phyloP scores from a whole-genome alignment of 2,888 invertebrate species.

The Marasmarcha lunaedactyla region DNA sequence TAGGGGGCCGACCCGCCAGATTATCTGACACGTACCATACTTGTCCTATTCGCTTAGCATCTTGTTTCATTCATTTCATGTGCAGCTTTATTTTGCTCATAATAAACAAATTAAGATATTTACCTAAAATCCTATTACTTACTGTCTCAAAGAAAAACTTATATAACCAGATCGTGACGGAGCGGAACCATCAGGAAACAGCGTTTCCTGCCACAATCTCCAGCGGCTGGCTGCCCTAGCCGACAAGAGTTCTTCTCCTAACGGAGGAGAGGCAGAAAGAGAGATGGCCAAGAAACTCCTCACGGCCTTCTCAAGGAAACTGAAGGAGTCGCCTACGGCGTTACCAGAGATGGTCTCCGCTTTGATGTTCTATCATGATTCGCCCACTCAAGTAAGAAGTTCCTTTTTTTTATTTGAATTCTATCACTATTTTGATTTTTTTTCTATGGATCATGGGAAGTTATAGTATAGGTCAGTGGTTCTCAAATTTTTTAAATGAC shows the following conservation, averaged over 20 bases:
- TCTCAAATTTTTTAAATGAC: no score
- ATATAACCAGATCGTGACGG: conserved; percentile 98
- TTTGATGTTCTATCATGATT: conserved; percentile 75
- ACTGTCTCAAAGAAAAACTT: no score
- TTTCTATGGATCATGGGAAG: neutral
- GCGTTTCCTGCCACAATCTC: conserved; percentile 86
- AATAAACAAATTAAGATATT: no score
- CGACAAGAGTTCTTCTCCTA: conserved; percentile 54
- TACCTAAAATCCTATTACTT: no score
- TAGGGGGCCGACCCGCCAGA: no score
- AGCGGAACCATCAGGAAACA: conserved; percentile 94
- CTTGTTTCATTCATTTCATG: no score
- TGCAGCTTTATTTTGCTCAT: no score
- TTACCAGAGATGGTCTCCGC: conserved; percentile 83
- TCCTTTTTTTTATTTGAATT: no score
- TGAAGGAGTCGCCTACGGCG: conserved; percentile 75
- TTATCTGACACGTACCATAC: no score
- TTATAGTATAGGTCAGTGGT: no score
- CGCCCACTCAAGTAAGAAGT: conserved; percentile 78
- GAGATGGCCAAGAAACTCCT: conserved; percentile 74
- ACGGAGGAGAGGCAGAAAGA: conserved; percentile 41
- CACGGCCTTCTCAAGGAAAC: conserved; percentile 69
- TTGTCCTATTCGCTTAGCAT: no score
- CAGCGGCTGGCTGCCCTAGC: conserved; percentile 79
- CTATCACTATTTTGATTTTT: no score